A percentile compares a stretch with the other conserved stretches of the same genome.
phyloP scores from a whole-genome alignment of 2,888 invertebrate genomes.

The Anodontia alba region DNA sequence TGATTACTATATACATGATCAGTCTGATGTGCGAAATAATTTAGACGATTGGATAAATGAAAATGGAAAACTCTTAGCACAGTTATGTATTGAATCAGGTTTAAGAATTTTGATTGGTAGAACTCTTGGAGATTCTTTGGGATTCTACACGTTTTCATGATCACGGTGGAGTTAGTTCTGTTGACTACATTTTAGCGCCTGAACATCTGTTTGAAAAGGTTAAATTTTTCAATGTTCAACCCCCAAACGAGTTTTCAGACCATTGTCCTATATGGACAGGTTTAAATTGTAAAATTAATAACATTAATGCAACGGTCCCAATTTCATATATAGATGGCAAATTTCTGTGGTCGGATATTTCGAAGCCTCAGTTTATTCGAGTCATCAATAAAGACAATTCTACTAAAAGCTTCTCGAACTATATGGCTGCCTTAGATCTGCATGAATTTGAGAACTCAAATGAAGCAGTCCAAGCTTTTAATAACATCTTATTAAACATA shows the following conservation, averaged over 20 bases:
- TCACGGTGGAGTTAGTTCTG: neutral
- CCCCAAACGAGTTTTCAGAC: constrained; percentile 9
- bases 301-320: neutral
- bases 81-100: neutral
- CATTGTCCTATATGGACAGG: neutral
- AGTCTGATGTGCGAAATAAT: neutral
- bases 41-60: neutral
- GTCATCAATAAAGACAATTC: neutral
- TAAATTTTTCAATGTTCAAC: neutral
- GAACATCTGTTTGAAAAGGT: neutral
- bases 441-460: neutral
- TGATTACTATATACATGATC: neutral
- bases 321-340: neutral
- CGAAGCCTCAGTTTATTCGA: neutral
- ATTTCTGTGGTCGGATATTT: neutral
- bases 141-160: constrained; percentile 9
- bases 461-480: neutral
- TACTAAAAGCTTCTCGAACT: neutral
- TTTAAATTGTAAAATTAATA: neutral
- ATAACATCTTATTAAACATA: neutral
- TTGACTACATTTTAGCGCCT: neutral
- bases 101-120: constrained; percentile 1
- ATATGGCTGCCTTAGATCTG: neutral
- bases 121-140: constrained; percentile 6
- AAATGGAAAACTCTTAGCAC: neutral